These are phyloP conservation scores for Drosophila maculinotata DNA, from an alignment of 2,888 invertebrate species.

Conservation along the genomic window DNA sequence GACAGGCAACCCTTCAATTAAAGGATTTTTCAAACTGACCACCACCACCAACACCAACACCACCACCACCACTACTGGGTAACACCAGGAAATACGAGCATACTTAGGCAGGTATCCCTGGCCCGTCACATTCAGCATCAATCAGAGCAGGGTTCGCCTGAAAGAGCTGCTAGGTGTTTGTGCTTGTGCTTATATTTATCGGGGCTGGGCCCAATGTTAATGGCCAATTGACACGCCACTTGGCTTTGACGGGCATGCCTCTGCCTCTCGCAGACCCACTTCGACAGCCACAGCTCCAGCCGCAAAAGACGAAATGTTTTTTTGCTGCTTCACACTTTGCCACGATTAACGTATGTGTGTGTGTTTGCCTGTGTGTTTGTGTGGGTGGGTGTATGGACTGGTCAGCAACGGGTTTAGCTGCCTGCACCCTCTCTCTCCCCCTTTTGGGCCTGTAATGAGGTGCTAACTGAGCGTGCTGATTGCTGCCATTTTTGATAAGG, in stretches of 20 bases:
- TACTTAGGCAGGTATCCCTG: conserved; percentile 21
- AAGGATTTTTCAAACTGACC: conserved; percentile 48
- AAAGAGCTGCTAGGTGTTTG: conserved; percentile 23
- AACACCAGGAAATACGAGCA: conserved; percentile 12
- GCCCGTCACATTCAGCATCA: conserved; percentile 50
- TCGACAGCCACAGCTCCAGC: conserved; percentile 1
- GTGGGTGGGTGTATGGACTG: conserved; percentile 16
- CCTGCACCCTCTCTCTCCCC: conserved; percentile 6
- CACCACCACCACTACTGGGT: background rate
- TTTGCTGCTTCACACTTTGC: conserved; percentile 29
- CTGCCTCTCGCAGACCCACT: background rate
- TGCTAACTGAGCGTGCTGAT: conserved; percentile 80
- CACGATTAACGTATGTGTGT: conserved; percentile 47
- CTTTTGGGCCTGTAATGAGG: conserved; percentile 58
- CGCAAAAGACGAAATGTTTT: conserved; percentile 42
- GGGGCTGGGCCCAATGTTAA: conserved; percentile 69
- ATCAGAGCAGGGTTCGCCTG: conserved; percentile 44
- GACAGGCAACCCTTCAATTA: conserved; percentile 24
- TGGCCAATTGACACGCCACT: conserved; percentile 81
- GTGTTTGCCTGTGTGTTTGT: conserved; percentile 1
- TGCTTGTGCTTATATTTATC: conserved; percentile 63
- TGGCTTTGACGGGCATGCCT: conserved; percentile 67
- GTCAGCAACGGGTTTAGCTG: conserved; percentile 13
- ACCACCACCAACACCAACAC: background rate
- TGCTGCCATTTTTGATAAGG: conserved; percentile 80